Conservation (phyloP, 2,888 invertebrate genomes). For the Oxytorus armatus region DNA sequence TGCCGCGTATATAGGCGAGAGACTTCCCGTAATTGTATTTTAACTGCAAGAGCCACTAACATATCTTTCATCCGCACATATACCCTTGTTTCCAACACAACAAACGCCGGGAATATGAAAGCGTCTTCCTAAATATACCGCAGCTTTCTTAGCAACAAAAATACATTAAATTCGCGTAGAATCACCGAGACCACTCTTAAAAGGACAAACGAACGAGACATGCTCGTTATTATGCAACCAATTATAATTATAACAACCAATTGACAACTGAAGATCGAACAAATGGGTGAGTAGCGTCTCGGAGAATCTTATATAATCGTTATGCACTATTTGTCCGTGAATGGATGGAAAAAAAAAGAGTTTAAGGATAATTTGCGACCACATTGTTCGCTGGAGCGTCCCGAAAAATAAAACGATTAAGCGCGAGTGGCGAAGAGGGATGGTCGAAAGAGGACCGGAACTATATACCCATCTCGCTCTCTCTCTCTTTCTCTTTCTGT, state of each 20-base stretch:
- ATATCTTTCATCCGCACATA: constrained; percentile 39
- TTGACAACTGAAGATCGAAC: neutral
- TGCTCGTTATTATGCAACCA: neutral
- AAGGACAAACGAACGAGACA: neutral
- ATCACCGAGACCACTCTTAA: too few relatives aligned
- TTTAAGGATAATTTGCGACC: constrained; percentile 32
- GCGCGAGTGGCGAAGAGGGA: constrained; percentile 28
- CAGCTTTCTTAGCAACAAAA: neutral
- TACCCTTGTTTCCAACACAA: constrained; percentile 22
- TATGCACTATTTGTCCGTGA: constrained; percentile 45
- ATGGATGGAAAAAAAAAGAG: constrained; percentile 23
- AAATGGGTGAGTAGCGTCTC: neutral
- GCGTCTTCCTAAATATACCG: neutral
- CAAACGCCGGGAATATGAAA: neutral
- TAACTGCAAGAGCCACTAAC: constrained; percentile 73
- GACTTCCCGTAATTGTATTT: constrained; percentile 80
- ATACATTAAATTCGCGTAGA: neutral
- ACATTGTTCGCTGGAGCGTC: constrained; percentile 62
- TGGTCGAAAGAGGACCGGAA: constrained; percentile 35
- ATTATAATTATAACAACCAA: neutral
- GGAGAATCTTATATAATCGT: constrained; percentile 33
- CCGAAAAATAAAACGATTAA: constrained; percentile 60
- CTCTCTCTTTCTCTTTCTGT: too few relatives aligned
- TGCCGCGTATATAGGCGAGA: constrained; percentile 64
- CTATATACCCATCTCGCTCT: constrained; percentile 9